phyloP scores from a whole-genome alignment of 2,113 vertebrate genomes.

The Microcebus ravelobensis region DNA sequence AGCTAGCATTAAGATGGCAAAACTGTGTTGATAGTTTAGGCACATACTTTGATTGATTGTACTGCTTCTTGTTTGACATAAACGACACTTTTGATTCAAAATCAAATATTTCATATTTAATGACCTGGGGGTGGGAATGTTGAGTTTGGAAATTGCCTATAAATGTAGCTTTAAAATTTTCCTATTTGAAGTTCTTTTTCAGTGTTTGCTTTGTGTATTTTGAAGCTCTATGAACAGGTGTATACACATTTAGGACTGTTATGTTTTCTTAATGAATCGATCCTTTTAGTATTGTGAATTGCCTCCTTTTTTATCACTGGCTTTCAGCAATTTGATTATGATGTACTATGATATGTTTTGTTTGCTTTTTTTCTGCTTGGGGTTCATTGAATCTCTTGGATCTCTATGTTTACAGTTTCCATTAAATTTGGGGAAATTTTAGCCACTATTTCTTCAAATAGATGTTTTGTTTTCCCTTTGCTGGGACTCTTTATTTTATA shows the following conservation, averaged over 20 bases:
- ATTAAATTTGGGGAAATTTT: not conserved
- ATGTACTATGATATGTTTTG: not conserved
- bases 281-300: not conserved
- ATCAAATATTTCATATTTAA: too few relatives aligned
- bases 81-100: too few relatives aligned
- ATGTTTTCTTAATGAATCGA: not conserved
- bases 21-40: too few relatives aligned
- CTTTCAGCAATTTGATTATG: not conserved
- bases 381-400: not conserved
- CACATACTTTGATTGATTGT: too few relatives aligned
- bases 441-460: not conserved
- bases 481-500: not conserved
- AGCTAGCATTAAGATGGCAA: too few relatives aligned
- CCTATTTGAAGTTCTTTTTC: not conserved
- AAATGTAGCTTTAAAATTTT: not conserved
- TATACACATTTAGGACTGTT: not conserved
- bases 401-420: not conserved
- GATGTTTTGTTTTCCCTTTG: not conserved
- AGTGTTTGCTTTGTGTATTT: not conserved
- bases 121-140: not conserved
- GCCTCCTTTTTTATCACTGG: not conserved
- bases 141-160: not conserved
- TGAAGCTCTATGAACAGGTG: not conserved
- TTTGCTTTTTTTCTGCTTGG: not conserved
- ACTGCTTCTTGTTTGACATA: too few relatives aligned